Evolutionary conservation across 1,140 invertebrate genomes (phyloP), one percentile per base, ranked within the genome.

Genomic region (Anadara kagoshimensis): DNA sequence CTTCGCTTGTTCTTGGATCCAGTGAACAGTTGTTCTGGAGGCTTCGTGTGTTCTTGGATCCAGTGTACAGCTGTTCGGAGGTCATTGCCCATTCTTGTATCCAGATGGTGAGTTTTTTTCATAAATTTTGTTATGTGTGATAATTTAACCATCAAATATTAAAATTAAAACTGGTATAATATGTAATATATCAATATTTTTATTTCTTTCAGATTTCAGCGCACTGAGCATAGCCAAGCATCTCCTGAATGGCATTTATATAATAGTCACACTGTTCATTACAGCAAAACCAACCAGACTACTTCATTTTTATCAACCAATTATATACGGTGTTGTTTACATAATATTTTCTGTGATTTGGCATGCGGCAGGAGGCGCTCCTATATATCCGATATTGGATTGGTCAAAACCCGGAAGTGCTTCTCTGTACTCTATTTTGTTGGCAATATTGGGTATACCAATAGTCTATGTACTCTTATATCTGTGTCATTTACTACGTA

Each of bases 201-300:
- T n/a, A n/a, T 20, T 11, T n/a, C 18, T 75, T 75, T 58, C 61
- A 75, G 73, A 24, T 59, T n/a, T 26, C 14, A 16, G 29, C 41
- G n/a, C 73, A 12, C 18, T 45, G 18, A 75, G 67, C 29, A 65
- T 75, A 41, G 51, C 24, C 18, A 72, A 61, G 43, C 94, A 96
- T 84, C 92, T 92, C 18, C 90, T 91, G 56, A 95, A 95, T 88
- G 93, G 92, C 8, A 76, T 93, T 7, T 88, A 94, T 47, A 94
- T 95, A 92, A 77, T 94, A 18, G 76, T 93, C 12, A 72, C 64
- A 29, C 18, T 72, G 11, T 58, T 72, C 12, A 43, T 72, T 24
- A 65, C 61, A 49, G 69, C 69, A 47, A 72, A 72, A 49, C 61
- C 69, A 11, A 51, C 56, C 16, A 62, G 59, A 45, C 47, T 72